These are phyloP conservation scores for Hydraecia micacea DNA, from an alignment of 2,888 invertebrate genomes.

Conservation along the genomic window DNA sequence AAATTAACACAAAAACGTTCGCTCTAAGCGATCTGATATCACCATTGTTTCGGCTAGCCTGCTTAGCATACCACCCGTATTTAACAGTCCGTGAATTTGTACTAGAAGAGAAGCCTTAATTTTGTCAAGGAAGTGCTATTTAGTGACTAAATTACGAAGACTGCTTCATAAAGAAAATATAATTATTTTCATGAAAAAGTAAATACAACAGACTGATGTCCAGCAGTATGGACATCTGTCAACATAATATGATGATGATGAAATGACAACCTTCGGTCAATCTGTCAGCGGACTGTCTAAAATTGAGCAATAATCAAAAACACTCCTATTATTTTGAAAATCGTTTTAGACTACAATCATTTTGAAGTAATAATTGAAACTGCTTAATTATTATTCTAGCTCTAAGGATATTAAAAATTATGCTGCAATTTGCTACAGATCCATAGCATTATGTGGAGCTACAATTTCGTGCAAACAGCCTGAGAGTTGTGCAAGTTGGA, in stretches of 20 bases:
- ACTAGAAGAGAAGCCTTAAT: constrained; percentile 5
- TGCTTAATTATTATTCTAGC: background rate
- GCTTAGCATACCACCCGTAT: constrained; percentile 70
- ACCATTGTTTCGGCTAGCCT: constrained; percentile 75
- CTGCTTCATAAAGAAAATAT: background rate
- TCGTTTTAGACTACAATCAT: background rate
- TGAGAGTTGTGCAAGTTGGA: constrained; percentile 78
- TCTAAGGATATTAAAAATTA: background rate
- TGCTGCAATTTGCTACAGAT: background rate
- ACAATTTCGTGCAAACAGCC: constrained; percentile 79
- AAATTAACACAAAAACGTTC: constrained; percentile 76
- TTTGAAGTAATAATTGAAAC: background rate
- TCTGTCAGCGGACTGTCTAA: background rate
- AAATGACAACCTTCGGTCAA: background rate
- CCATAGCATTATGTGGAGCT: constrained; percentile 63
- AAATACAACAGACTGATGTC: background rate
- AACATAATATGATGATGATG: background rate
- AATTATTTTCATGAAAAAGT: background rate
- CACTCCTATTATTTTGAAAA: background rate
- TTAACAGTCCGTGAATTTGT: constrained; percentile 49
- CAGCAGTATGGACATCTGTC: background rate
- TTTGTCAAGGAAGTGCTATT: constrained; percentile 11
- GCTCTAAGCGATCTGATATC: constrained; percentile 74
- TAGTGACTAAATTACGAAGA: background rate
- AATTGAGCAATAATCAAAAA: background rate